Evolutionary conservation across 2,888 invertebrate genomes (phyloP), one percentile per base, ranked within the genome.

Genomic region (Lutraria lutraria): DNA sequence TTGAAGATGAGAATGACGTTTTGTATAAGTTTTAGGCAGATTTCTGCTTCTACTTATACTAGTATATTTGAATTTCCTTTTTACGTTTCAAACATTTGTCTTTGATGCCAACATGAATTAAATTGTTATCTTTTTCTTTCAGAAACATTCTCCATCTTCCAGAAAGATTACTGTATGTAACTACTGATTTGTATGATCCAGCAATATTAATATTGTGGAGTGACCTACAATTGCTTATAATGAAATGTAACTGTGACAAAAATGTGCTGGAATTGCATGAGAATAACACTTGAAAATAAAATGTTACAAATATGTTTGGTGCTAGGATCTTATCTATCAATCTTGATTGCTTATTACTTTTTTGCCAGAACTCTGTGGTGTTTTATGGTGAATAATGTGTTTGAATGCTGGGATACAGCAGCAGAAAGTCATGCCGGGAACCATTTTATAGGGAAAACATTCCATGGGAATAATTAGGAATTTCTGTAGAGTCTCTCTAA

Each of bases 251-350:
- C 19, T 19, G 29, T 76, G 31, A 76, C 76, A 76, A 76, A 76
- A 63, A 63, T 63, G 13, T 76, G 34, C 21, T 76, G 29, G 25
- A 16, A 25, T 34, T 15, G 76, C 76, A 19, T 76, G 76, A 76
- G 76, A 76, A 76, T 34, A 13, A 76, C 29, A 76, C 76, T 76
- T 76, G 76, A 34, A 76, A 76, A 76, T 76, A 76, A 76, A 76
- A 76, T 31, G 15, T 76, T 31, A 76, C 34, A 76, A 76, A 34
- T 76, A 76, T 76, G 34, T 31, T 76, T 16, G 31, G 34, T 6
- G 16, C 31, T 34, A 76, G 29, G 15, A 1, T 16, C 76, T 8
- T 34, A 76, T 76, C 76, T 76, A 76, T 76, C 16, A 76, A 34
- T 76, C 34, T 31, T 76, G 76, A 76, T 76, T 76, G 34, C 76